Evolutionary conservation across 1,140 invertebrate genomes (phyloP).

Genomic region (Lordiphosa clarofinis): DNA sequence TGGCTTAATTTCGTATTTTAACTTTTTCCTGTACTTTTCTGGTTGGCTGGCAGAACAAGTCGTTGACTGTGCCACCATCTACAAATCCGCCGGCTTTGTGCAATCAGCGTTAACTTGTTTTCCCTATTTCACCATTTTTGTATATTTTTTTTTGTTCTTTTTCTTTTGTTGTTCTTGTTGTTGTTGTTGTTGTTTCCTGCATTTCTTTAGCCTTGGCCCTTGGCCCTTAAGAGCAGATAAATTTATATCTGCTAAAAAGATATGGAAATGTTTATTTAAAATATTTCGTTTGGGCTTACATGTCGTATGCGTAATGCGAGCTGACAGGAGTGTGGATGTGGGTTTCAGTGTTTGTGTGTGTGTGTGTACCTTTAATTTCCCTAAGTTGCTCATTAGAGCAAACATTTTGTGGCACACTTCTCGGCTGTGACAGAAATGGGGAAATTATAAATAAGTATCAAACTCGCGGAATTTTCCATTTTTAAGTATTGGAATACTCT

Average conservation of each 20-base stretch:
- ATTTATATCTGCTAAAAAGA: constrained; percentile 39
- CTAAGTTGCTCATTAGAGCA: constrained; percentile 58
- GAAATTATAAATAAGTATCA: neutral
- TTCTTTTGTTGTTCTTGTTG: constrained; percentile 33
- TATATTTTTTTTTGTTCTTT: constrained; percentile 15
- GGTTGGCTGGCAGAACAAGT: constrained; percentile 10
- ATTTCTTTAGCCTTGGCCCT: constrained; percentile 10
- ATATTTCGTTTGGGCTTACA: constrained; percentile 25
- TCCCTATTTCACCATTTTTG: constrained; percentile 70
- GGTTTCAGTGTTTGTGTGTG: constrained; percentile 12
- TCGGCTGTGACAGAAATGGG: neutral
- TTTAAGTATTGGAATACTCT: no score
- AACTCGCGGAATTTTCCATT: no score
- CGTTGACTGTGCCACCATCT: constrained; percentile 64
- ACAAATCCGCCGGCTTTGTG: constrained; percentile 72
- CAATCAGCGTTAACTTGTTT: constrained; percentile 77
- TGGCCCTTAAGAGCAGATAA: constrained; percentile 14
- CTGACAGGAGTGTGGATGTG: neutral
- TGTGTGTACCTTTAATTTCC: constrained; percentile 41
- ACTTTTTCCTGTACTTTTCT: constrained; percentile 44
- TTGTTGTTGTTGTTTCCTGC: constrained; percentile 2
- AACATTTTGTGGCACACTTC: constrained; percentile 19
- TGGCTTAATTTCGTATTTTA: constrained; percentile 70
- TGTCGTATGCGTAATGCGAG: constrained; percentile 42
- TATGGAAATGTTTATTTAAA: constrained; percentile 74